Conservation (phyloP, 2,113 vertebrate genomes). For the Rousettus leschenaultii region DNA sequence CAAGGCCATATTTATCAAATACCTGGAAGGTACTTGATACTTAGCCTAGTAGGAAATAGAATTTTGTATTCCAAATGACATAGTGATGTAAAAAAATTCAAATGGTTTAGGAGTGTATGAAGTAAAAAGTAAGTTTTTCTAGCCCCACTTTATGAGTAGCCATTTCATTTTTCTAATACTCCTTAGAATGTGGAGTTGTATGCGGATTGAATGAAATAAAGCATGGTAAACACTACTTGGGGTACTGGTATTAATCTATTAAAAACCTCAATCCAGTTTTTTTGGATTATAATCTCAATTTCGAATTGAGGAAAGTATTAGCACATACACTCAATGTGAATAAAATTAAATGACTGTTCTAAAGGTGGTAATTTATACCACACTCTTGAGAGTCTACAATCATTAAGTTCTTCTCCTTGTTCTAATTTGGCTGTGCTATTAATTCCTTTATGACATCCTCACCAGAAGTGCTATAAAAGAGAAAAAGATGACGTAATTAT, state of each 20-base stretch:
- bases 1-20: background rate
- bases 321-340: background rate
- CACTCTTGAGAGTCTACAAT: background rate
- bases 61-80: constrained; percentile 9
- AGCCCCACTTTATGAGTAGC: background rate
- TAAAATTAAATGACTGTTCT: constrained; percentile 31
- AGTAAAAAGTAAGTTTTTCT: background rate
- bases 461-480: background rate
- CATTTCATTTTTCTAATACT: background rate
- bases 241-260: background rate
- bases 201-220: background rate
- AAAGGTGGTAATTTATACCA: background rate
- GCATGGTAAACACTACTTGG: background rate
- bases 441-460: background rate
- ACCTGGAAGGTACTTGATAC: background rate
- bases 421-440: background rate
- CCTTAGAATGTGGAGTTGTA: background rate
- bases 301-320: constrained; percentile 31
- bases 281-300: constrained; percentile 17
- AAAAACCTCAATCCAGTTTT: background rate
- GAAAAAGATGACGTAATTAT: background rate
- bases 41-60: constrained; percentile 22
- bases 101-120: background rate
- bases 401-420: background rate
- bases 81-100: background rate